Evolutionary conservation across 2,888 invertebrate genomes (phyloP).

Genomic region (Eurytoma adleriae): DNA sequence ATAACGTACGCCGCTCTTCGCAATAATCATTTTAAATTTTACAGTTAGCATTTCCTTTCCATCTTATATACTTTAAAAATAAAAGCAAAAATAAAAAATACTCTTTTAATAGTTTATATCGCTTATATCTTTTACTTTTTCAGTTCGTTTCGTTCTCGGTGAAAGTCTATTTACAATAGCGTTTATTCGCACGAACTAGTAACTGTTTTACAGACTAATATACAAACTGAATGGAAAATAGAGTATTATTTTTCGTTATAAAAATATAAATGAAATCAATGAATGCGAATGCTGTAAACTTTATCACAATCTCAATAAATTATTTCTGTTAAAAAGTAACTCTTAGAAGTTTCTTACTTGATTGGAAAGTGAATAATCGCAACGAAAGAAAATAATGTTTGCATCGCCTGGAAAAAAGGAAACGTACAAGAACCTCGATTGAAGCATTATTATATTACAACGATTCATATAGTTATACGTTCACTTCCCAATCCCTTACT

Average conservation of each 20-base stretch:
- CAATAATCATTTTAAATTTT: slow-evolving; percentile 31
- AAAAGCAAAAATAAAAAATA: slow-evolving; percentile 45
- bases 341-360: background rate
- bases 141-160: slow-evolving; percentile 20
- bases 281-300: no score
- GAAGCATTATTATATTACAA: no score
- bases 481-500: no score
- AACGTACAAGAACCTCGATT: no score
- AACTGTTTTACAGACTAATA: slow-evolving; percentile 26
- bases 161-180: slow-evolving; percentile 49
- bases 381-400: background rate
- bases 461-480: no score
- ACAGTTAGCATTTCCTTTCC: slow-evolving; percentile 35
- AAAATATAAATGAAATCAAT: background rate
- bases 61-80: slow-evolving; percentile 34
- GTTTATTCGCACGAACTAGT: slow-evolving; percentile 37
- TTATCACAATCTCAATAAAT: no score
- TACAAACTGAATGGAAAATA: background rate
- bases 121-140: slow-evolving; percentile 9
- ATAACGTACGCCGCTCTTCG: slow-evolving; percentile 6
- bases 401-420: no score
- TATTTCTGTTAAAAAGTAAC: background rate
- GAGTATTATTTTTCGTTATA: background rate
- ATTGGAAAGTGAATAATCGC: background rate
- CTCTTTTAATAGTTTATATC: slow-evolving; percentile 29